Evolutionary conservation across 2,113 vertebrate species (phyloP).

Genomic region (Penelope pileata): DNA sequence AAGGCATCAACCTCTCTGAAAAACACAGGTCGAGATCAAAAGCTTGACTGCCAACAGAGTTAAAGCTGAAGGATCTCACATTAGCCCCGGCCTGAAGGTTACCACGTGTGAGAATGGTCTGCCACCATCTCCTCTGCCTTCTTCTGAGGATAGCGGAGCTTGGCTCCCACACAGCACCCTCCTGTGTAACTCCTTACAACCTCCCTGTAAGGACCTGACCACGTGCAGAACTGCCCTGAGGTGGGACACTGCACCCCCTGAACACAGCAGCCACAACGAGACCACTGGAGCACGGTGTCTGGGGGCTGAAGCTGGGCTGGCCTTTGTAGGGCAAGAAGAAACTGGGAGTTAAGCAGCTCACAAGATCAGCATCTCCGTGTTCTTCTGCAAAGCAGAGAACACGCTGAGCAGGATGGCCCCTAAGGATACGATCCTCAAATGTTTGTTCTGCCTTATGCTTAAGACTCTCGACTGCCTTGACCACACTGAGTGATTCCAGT

Average conservation of each 20-base stretch:
- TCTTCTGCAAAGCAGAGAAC: background rate
- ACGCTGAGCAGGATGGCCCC: background rate
- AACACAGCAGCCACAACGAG: background rate
- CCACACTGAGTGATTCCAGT: background rate
- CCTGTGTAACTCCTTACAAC: fast-evolving
- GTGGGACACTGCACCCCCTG: background rate
- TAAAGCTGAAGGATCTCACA: background rate
- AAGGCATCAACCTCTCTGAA: background rate
- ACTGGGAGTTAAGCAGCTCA: background rate
- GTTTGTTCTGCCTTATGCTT: background rate
- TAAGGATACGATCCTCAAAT: background rate
- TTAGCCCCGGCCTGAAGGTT: background rate
- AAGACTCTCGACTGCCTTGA: background rate
- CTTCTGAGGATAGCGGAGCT: background rate
- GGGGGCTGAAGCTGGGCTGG: background rate
- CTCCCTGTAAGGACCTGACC: background rate
- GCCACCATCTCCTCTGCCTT: background rate
- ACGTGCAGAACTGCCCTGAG: background rate
- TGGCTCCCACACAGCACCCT: background rate
- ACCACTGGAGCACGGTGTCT: background rate
- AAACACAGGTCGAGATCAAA: background rate
- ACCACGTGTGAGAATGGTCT: fast-evolving
- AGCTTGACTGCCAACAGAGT: background rate
- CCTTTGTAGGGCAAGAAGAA: background rate
- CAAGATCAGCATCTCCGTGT: background rate